Base-by-base conservation (phyloP, 2,113 vertebrate genomes). In the Romanogobio albipinnatus region DNA sequence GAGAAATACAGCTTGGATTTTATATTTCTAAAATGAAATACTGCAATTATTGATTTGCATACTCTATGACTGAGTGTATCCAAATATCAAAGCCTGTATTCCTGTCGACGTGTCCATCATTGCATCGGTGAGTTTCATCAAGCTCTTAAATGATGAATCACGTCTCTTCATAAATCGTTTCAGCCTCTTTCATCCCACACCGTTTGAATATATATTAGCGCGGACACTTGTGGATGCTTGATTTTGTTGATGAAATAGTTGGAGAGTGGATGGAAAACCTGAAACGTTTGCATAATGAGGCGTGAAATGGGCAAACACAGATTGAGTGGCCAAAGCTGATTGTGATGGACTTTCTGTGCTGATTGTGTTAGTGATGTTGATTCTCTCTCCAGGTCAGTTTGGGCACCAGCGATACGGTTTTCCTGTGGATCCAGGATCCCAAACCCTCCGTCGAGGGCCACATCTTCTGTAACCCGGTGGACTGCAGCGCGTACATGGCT, bases 341-440 rank as follows among this genome's bases (percentile, higher is more conserved):
- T 45, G 43, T 45, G 43, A 45, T 45, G 43, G 39, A 39, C 33
- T 33, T 4, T 39, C 36, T 39, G 4, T 4, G 36, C 36, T 39
- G 5, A 39, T 15, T 19, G 5, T 53, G 15, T 53, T 17, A 17
- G 49, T 53, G 51, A 7, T 53, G 6, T 22, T 8, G 53, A 8
- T 19, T 15, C 36, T 59, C 3, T 73, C 43, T 70, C 3, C 80
- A 97, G 96, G 95, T 97, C 86, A 97, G 96, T 89, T 91, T 99
- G 84, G 98, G 98, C 1, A 99, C 98, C 76, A 99, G 98, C 82
- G 98, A 99, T 84, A 99, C 97, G 0, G 93, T 98, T 2, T 99
- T 99, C 59, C 92, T 98, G 61, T 99, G 97, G 97, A 93, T 98
- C 85, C 93, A 93, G 88, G 92, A 97, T 56, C 97, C 97, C 47